phyloP scores from a whole-genome alignment of 1,140 invertebrate species.

The Centruroides vittatus region DNA sequence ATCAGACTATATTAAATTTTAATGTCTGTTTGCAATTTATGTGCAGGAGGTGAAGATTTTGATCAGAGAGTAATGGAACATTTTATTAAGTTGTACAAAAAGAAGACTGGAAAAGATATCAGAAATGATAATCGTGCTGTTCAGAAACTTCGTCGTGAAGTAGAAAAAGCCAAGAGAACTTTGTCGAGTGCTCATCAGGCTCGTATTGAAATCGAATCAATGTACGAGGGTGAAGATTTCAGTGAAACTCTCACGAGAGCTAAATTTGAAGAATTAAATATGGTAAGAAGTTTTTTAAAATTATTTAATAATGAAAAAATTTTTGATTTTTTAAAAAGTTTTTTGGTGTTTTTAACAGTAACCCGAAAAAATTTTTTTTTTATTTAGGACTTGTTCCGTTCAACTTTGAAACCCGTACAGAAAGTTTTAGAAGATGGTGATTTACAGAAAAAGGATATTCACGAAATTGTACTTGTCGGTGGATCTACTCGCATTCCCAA shows the following conservation, averaged over 20 bases:
- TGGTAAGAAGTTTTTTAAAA: slow-evolving; percentile 36
- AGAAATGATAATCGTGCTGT: slow-evolving; percentile 86
- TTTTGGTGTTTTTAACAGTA: not conserved
- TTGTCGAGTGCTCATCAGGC: slow-evolving; percentile 91
- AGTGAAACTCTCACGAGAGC: slow-evolving; percentile 96
- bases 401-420: slow-evolving; percentile 96
- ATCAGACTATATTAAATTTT: too few relatives aligned
- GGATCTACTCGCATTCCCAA: slow-evolving; percentile 99
- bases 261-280: slow-evolving; percentile 99
- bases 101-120: slow-evolving; percentile 97
- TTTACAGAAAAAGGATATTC: slow-evolving; percentile 95
- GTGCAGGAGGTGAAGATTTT: slow-evolving; percentile 85
- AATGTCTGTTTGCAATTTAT: too few relatives aligned
- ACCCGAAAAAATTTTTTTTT: slow-evolving; percentile 5
- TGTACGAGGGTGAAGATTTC: slow-evolving; percentile 99
- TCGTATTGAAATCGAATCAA: slow-evolving; percentile 96
- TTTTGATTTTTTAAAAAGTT: too few relatives aligned
- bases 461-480: slow-evolving; percentile 98
- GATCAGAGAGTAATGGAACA: slow-evolving; percentile 98
- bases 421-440: slow-evolving; percentile 96
- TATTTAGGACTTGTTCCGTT: slow-evolving; percentile 77
- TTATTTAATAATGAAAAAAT: not conserved
- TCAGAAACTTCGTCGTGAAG: slow-evolving; percentile 89
- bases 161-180: slow-evolving; percentile 94
- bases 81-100: slow-evolving; percentile 97